Conservation (phyloP, 1,140 invertebrate genomes). For the Solenopsis invicta region DNA sequence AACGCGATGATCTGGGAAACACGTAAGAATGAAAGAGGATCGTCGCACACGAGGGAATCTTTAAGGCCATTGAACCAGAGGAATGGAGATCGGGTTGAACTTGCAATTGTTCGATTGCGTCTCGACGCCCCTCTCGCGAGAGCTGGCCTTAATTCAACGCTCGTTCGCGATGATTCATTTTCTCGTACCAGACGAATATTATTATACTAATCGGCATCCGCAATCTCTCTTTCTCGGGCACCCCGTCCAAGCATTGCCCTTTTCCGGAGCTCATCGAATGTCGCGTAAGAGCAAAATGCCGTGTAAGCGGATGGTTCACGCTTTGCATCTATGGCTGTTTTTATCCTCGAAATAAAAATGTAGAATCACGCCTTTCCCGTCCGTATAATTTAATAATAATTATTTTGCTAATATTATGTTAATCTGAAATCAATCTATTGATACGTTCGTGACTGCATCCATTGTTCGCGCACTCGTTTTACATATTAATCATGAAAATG, state of each 20-base stretch:
- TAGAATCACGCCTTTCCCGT: background rate
- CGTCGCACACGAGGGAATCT: constrained; percentile 60
- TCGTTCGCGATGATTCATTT: constrained; percentile 74
- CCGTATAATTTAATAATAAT: constrained; percentile 1
- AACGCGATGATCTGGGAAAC: background rate
- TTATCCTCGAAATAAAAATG: background rate
- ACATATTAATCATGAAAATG: background rate
- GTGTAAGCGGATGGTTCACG: background rate
- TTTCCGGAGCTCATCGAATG: constrained; percentile 25
- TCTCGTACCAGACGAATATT: constrained; percentile 69
- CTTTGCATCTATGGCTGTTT: background rate
- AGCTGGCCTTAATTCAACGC: constrained; percentile 72
- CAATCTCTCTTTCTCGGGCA: constrained; percentile 39
- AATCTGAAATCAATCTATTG: constrained; percentile 35
- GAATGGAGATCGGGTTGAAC: constrained; percentile 37
- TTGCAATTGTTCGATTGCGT: constrained; percentile 76
- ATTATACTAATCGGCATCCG: constrained; percentile 59
- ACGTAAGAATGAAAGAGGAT: constrained; percentile 29
- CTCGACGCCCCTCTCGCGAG: constrained; percentile 57
- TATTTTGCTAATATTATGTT: background rate
- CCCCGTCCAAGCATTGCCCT: constrained; percentile 38
- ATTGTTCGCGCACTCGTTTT: background rate
- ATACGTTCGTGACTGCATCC: too few species aligned
- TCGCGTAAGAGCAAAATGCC: background rate
- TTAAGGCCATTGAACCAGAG: constrained; percentile 74